A percentile compares a stretch with the other conserved stretches of the same genome.
phyloP scores from a whole-genome alignment of 2,888 invertebrate species.

The Yponomeuta evonymella region DNA sequence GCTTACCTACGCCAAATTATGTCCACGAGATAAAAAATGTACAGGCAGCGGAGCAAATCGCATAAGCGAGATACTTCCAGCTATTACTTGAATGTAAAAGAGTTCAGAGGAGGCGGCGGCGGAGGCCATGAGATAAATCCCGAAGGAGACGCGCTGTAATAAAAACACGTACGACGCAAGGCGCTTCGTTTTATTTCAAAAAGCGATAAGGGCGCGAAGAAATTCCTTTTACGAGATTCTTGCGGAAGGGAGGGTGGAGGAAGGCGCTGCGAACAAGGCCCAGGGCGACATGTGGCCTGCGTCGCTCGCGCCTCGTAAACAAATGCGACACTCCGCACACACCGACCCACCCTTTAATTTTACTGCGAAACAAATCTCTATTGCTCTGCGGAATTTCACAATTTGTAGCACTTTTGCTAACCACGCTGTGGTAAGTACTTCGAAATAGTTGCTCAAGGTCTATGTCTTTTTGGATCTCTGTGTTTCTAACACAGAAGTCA shows the following conservation, averaged over 20 bases:
- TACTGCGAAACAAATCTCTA: conserved; percentile 1
- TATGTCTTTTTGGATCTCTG: conserved; percentile 4
- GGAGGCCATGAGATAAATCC: conserved; percentile 66
- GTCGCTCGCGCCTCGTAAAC: conserved; percentile 38
- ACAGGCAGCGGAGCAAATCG: conserved; percentile 46
- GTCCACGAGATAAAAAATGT: conserved; percentile 26
- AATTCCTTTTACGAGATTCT: conserved; percentile 72
- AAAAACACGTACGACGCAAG: conserved; percentile 68
- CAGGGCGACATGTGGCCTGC: conserved; percentile 67
- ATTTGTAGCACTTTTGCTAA: background rate
- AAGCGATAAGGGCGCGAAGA: conserved; percentile 72
- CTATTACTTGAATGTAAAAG: conserved; percentile 41
- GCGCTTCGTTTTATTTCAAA: conserved; percentile 74
- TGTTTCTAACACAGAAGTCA: conserved; percentile 20
- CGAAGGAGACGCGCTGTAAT: conserved; percentile 65
- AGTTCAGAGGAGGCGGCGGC: conserved; percentile 36
- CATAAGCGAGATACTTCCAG: conserved; percentile 49
- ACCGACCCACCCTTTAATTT: background rate
- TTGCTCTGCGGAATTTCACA: background rate
- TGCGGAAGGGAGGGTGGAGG: conserved; percentile 44
- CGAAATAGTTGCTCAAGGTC: too few relatives aligned
- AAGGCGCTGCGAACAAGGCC: conserved; percentile 34
- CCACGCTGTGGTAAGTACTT: background rate
- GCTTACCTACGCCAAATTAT: conserved; percentile 20
- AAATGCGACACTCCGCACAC: conserved; percentile 18